Percentiles rank a stretch among this genome's conserved stretches.
These are phyloP conservation scores for Nipponacmea schrenckii DNA, from an alignment of 2,888 invertebrate genomes.

Conservation along the genomic window DNA sequence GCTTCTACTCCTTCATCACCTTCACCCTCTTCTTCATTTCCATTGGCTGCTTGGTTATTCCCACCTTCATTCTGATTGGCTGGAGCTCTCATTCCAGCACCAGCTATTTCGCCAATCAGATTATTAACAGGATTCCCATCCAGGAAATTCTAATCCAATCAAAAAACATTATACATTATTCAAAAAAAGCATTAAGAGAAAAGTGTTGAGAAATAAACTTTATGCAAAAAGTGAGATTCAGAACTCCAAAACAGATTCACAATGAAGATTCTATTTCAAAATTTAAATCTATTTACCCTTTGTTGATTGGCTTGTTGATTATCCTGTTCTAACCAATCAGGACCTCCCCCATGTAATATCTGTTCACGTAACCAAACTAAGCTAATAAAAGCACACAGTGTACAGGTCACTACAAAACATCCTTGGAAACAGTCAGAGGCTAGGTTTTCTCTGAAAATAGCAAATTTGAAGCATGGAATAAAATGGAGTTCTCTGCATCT, in stretches of 20 bases:
- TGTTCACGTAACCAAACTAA: constrained; percentile 98
- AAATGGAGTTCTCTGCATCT: too few relatives aligned
- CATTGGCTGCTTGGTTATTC: constrained; percentile 31
- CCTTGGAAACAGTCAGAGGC: constrained; percentile 95
- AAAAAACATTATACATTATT: background rate
- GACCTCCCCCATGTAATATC: constrained; percentile 95
- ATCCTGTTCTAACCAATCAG: constrained; percentile 87
- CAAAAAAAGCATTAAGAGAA: background rate
- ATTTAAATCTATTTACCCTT: constrained; percentile 35
- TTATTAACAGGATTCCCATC: constrained; percentile 56
- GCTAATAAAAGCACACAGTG: constrained; percentile 94
- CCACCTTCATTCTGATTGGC: constrained; percentile 48
- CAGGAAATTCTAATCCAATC: constrained; percentile 43
- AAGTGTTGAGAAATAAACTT: background rate
- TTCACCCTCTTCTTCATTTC: constrained; percentile 36
- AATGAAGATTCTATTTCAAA: too few relatives aligned
- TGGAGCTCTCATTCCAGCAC: constrained; percentile 45
- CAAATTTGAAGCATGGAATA: background rate
- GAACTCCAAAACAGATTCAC: background rate
- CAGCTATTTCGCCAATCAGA: constrained; percentile 50
- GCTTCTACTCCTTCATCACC: constrained; percentile 54
- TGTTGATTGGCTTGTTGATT: constrained; percentile 45
- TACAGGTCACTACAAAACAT: constrained; percentile 95
- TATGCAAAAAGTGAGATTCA: background rate
- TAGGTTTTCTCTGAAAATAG: constrained; percentile 78